phyloP scores from a whole-genome alignment of 2,113 vertebrate genomes.

The Psilopsiagon aymara region DNA sequence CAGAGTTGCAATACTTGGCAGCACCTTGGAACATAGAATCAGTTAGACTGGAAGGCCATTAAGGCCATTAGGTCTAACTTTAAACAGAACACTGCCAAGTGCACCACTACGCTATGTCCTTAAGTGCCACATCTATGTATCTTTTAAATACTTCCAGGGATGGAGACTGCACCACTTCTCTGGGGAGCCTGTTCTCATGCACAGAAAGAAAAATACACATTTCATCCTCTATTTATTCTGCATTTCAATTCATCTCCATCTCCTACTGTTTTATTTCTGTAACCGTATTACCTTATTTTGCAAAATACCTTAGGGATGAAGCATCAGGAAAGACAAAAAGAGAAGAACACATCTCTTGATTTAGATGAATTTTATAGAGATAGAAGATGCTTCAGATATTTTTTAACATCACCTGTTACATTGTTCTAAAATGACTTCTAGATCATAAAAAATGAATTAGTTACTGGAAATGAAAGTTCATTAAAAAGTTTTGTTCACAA shows the following conservation, averaged over 20 bases:
- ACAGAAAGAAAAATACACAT: background rate
- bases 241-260: background rate
- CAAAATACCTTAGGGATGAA: background rate
- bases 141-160: background rate
- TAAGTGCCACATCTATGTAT: rapidly evolving
- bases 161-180: background rate
- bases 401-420: background rate
- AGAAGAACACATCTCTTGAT: background rate
- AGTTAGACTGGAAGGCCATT: background rate
- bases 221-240: background rate
- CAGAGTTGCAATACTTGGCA: background rate
- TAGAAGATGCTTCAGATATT: background rate
- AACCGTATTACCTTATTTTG: background rate
- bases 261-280: conserved; percentile 11
- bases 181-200: background rate
- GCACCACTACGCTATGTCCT: no score
- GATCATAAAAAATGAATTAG: background rate
- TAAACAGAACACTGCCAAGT: background rate
- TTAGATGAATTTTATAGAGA: background rate
- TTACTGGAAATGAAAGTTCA: conserved; percentile 14
- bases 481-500: background rate
- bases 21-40: background rate
- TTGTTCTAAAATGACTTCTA: background rate
- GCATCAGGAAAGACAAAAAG: background rate
- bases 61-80: background rate